Conservation (phyloP, 2,888 invertebrate genomes). For the Halocaridina rubra region DNA sequence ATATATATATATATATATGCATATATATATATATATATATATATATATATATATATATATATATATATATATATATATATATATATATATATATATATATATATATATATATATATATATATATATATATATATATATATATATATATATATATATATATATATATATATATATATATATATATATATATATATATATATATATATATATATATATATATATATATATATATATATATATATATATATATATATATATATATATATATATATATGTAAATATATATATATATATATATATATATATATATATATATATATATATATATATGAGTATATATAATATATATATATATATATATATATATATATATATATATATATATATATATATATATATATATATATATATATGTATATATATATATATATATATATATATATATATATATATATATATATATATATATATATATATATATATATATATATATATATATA, state of each 20-base stretch:
- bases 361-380: neutral
- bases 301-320: neutral
- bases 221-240: neutral
- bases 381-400: neutral
- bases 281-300: neutral
- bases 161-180: neutral
- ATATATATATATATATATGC: neutral
- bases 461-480: neutral
- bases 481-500: neutral
- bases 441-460: neutral
- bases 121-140: neutral
- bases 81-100: neutral
- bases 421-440: neutral
- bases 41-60: neutral
- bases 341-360: neutral
- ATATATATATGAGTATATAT: neutral
- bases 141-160: neutral
- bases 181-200: neutral
- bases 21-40: neutral
- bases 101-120: neutral
- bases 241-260: neutral
- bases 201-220: neutral
- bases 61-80: neutral
- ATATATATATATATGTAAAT: neutral
- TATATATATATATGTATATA: neutral